Evolutionary conservation across 2,888 invertebrate genomes (phyloP), one percentile per base, ranked within the genome.

Genomic region (Mactromeris polynyma): DNA sequence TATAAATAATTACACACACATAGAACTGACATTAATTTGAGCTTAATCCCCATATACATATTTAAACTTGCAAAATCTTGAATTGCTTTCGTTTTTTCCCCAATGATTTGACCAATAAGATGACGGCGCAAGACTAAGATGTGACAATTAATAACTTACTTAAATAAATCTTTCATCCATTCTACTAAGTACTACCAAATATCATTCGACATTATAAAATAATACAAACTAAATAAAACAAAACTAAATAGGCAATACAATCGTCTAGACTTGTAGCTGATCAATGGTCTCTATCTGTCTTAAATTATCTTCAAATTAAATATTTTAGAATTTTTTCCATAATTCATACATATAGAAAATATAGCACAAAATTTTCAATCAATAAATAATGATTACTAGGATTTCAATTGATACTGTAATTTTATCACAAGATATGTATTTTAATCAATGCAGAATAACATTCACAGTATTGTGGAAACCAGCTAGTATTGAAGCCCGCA

Each of bases 41-140:
- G 73, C 73, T 73, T 4, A 73, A 19, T 73, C 58, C 73, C 73
- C 33, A 73, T 73, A 73, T 73, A 73, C 73, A 73, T 36, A 73
- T 73, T 73, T 73, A 33, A 19, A 73, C 26, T 64, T 33, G 17
- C n/a, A 73, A 73, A 73, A 73, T 33, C 33, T 33, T 17, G 9
- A 33, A 73, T 26, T 26, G 58, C 58, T 26, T 26, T 9, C n/a
- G 26, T 21, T 26, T 26, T 9, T 26, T 26, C n/a, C 26, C 26
- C 14, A 46, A 46, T 64, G 9, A 64, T 64, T 58, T 64, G 58
- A 64, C 26, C 46, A 64, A 64, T 64, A 64, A 26, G 58, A 3
- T 64, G 17, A 51, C 51, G 14, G 42, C 42, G 6, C 42, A 51
- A 51, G 51, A 17, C 17, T 17, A 19, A 51, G 51, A 51, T 51